Evolutionary conservation across 2,888 invertebrate species (phyloP).

Genomic region (Calliscelio sp.): DNA sequence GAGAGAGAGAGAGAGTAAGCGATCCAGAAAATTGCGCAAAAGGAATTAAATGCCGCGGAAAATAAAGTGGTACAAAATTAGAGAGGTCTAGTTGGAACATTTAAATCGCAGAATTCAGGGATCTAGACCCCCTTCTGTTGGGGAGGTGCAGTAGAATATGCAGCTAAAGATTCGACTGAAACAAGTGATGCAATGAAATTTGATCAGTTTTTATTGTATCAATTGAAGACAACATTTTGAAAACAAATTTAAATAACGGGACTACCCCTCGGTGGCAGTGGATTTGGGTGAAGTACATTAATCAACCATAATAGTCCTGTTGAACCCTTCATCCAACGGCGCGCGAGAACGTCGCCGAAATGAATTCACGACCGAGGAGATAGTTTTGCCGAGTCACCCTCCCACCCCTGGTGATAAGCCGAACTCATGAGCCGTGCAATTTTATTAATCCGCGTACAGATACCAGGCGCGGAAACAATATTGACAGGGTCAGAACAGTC

Average conservation of each 20-base stretch:
- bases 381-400: conserved; percentile 78
- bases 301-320: conserved; percentile 81
- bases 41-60: too few species aligned
- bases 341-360: conserved; percentile 73
- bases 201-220: too few species aligned
- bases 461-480: conserved; percentile 72
- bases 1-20: too few species aligned
- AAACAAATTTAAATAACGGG: conserved; percentile 75
- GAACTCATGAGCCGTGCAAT: conserved; percentile 77
- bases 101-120: too few species aligned
- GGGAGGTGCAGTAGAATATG: too few species aligned
- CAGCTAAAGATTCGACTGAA: too few species aligned
- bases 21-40: too few species aligned
- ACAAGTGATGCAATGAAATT: too few species aligned
- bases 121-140: too few species aligned
- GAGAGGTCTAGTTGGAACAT: too few species aligned
- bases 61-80: too few species aligned
- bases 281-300: conserved; percentile 80
- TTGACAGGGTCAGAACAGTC: conserved; percentile 70
- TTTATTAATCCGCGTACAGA: conserved; percentile 76
- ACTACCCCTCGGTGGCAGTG: conserved; percentile 72
- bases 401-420: conserved; percentile 72
- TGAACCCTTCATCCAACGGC: conserved; percentile 79
- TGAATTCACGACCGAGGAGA: conserved; percentile 78
- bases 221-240: conserved; percentile 10